Evolutionary conservation across 2,797 vertebrate genomes (phyloP), one percentile per base, ranked within the genome.

Genomic region (Platyrinchus mystaceus): DNA sequence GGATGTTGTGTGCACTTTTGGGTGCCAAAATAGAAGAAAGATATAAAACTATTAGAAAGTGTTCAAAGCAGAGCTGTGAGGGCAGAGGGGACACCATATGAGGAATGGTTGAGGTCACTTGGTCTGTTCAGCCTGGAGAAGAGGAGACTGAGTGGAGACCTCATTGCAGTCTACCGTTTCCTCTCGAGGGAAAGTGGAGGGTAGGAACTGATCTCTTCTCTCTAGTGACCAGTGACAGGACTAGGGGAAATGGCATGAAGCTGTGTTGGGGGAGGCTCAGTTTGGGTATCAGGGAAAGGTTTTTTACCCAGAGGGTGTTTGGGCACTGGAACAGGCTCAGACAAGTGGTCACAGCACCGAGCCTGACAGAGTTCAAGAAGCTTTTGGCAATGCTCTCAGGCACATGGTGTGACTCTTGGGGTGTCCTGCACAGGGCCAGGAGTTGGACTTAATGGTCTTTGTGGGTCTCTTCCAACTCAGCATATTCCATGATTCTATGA

Each of bases 391-490:
- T 20, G 12, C 12, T 46, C 7, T 66, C 30, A 41, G 26, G 21
- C 7, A 46, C 6, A 20, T 23, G 12, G 4, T 64, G 21, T 39
- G 24, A 30, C 10, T 64, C 50, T 64, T 56, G 10, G 18, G 3
- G 12, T 36, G 30, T 52, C 10, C 21, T 58, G 21, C 39, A 26
- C 18, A 64, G 30, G 37, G 30, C 20, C 20, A 64, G 43, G 12
- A 27, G 30, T 8, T 22, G 30, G 10, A 59, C 12, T 71, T 4
- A 1, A 17, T 36, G 12, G 14, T 66, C n/a, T 15, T 39, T 41
- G 14, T 27, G 58, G 0, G 0, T 36, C 39, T 13, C 10, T 71
- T 71, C 6, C 21, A 36, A 59, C 15, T 27, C 26, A 46, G 28
- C 0, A 0, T 70, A 39, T 27, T 84, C 18, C 32, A 20, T 41